These are phyloP conservation scores for Oreochromis aureus DNA, from an alignment of 2,113 vertebrate genomes.

Conservation along the genomic window DNA sequence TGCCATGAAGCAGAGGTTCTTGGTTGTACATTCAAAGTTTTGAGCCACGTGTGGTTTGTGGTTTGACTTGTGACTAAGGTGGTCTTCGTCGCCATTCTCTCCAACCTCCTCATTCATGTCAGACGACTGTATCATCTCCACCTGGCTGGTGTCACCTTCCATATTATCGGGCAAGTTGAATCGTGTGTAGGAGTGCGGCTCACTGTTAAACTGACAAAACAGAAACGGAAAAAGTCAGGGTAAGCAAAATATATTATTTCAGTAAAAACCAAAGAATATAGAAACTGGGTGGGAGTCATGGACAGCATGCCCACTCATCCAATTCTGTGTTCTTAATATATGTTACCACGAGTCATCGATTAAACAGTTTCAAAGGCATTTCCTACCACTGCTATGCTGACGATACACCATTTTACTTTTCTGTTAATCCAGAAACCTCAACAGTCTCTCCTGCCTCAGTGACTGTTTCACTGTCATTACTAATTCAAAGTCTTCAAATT, in stretches of 20 bases:
- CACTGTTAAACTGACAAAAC: conserved; percentile 64
- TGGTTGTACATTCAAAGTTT: conserved; percentile 57
- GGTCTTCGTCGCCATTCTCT: conserved; percentile 61
- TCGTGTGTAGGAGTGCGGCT: conserved; percentile 85
- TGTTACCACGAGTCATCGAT: neutral
- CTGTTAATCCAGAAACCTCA: neutral
- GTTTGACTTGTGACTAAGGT: conserved; percentile 46
- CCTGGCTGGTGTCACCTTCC: conserved; percentile 89
- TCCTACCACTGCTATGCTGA: neutral
- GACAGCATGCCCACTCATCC: neutral
- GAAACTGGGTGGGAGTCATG: neutral
- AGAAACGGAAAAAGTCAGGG: neutral
- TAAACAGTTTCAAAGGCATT: neutral
- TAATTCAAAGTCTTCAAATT: neutral
- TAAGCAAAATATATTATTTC: neutral
- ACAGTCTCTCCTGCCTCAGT: neutral
- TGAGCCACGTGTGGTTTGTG: conserved; percentile 31
- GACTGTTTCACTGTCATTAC: neutral
- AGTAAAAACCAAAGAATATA: neutral
- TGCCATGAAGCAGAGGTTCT: conserved; percentile 68
- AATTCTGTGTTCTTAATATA: neutral
- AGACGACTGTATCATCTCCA: conserved; percentile 90
- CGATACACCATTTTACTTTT: neutral
- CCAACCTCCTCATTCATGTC: conserved; percentile 83
- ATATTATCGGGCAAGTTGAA: conserved; percentile 89